Conservation (phyloP, 2,113 vertebrate species). For the Symphodus melops region DNA sequence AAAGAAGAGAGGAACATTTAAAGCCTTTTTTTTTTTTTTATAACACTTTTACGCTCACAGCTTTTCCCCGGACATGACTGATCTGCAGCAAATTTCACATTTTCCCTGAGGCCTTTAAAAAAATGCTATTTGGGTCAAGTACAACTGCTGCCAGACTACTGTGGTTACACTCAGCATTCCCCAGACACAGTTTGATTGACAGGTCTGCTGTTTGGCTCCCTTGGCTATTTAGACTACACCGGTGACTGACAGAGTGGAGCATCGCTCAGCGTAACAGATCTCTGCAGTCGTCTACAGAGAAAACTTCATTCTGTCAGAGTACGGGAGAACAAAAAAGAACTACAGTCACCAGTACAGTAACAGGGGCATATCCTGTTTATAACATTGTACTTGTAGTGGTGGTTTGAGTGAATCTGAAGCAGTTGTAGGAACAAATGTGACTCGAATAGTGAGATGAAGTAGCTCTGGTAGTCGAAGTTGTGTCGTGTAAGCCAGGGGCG, state of each 20-base stretch:
- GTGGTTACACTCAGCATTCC: not conserved
- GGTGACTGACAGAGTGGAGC: constrained; percentile 7
- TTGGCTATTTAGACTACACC: not conserved
- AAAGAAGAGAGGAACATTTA: not conserved
- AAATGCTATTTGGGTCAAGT: constrained; percentile 25
- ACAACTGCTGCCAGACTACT: not conserved
- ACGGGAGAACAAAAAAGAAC: not conserved
- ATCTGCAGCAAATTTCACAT: constrained; percentile 8
- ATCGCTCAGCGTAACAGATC: not conserved
- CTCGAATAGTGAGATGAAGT: too few species aligned
- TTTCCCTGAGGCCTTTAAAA: constrained; percentile 1
- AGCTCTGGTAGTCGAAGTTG: too few species aligned
- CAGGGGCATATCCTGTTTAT: too few species aligned
- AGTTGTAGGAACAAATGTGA: too few species aligned
- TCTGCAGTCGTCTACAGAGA: not conserved
- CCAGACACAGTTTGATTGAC: constrained; percentile 11
- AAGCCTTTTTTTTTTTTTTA: not conserved
- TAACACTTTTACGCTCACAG: not conserved
- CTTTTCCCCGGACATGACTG: not conserved
- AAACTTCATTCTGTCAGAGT: not conserved
- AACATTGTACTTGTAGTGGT: too few species aligned
- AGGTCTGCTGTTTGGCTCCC: constrained; percentile 9
- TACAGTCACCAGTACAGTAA: too few species aligned
- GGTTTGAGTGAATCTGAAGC: not conserved
- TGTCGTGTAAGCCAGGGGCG: too few species aligned